Evolutionary conservation across 1,140 invertebrate genomes (phyloP).

Genomic region (Rhyacophila brunnea): DNA sequence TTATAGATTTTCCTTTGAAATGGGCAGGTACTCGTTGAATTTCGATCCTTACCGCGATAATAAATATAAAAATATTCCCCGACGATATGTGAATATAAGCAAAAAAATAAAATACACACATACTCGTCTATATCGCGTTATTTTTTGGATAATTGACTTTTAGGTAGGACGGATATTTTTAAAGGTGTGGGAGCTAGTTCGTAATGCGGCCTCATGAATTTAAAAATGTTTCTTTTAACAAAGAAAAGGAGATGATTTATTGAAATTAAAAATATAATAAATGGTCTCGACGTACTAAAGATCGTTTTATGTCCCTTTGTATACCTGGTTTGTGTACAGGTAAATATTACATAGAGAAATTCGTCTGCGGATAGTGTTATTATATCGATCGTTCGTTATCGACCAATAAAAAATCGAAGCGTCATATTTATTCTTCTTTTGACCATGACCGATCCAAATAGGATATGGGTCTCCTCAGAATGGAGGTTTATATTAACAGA

Average conservation of each 20-base stretch:
- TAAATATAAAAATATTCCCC: constrained; percentile 17
- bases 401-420: too few relatives aligned
- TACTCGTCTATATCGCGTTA: constrained; percentile 35
- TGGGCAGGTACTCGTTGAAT: too few relatives aligned
- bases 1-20: too few relatives aligned
- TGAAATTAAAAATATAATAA: constrained; percentile 38
- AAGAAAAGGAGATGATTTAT: constrained; percentile 35
- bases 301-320: constrained; percentile 35
- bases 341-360: too few relatives aligned
- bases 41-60: too few relatives aligned
- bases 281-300: constrained; percentile 33
- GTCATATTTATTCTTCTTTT: too few relatives aligned
- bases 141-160: constrained; percentile 36
- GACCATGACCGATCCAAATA: too few relatives aligned
- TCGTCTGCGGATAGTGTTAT: not conserved
- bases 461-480: too few relatives aligned
- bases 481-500: too few relatives aligned
- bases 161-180: constrained; percentile 10
- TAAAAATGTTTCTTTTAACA: constrained; percentile 30
- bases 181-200: constrained; percentile 23
- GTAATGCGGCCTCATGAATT: constrained; percentile 33
- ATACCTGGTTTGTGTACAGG: constrained; percentile 28
- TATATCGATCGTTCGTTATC: too few relatives aligned
- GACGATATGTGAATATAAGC: constrained; percentile 13
- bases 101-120: constrained; percentile 18